Percentiles rank a stretch among this genome's conserved stretches.
These are phyloP conservation scores for Protonemura montana DNA, from an alignment of 2,888 invertebrate species.

Conservation along the genomic window DNA sequence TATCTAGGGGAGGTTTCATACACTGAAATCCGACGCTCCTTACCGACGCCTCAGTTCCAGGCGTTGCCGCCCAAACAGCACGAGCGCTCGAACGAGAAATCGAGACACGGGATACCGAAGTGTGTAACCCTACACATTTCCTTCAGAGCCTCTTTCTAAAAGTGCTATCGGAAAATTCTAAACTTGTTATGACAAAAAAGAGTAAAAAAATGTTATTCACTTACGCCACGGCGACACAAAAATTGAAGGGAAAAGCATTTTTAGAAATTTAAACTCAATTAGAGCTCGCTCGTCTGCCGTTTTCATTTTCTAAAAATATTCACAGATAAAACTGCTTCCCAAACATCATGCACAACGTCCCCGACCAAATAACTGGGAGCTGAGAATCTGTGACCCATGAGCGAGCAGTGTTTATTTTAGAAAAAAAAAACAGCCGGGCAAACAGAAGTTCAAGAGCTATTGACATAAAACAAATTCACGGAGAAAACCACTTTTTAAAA, in stretches of 20 bases:
- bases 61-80: neutral
- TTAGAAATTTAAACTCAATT: neutral
- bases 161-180: conserved; percentile 7
- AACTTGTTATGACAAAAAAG: neutral
- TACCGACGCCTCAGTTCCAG: neutral
- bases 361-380: too few species aligned
- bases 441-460: neutral
- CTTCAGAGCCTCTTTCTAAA: neutral
- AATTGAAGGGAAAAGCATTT: neutral
- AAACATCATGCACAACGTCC: neutral
- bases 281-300: neutral
- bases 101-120: neutral
- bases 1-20: neutral
- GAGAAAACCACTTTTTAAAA: neutral
- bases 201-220: neutral
- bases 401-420: neutral
- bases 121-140: neutral
- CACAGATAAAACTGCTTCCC: neutral
- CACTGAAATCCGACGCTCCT: neutral
- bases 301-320: neutral
- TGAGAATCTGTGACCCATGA: neutral
- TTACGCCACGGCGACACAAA: neutral
- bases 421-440: neutral
- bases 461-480: neutral
- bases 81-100: neutral